phyloP scores from a whole-genome alignment of 1,140 invertebrate genomes.

The Sycophila sp. region DNA sequence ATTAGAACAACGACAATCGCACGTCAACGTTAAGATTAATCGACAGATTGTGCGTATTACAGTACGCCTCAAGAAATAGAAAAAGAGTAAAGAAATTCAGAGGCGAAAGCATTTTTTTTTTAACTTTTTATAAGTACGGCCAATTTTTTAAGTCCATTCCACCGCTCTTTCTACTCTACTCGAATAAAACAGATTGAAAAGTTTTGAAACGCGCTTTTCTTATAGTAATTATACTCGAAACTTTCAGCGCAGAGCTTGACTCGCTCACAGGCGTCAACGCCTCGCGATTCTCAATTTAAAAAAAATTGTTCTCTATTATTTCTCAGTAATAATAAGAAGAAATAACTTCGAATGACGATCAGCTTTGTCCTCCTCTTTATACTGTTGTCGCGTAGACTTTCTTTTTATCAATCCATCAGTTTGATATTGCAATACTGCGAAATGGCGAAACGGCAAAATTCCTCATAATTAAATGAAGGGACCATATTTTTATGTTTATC shows the following conservation, averaged over 20 bases:
- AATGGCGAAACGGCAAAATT: background rate
- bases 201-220: no score
- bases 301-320: slow-evolving; percentile 45
- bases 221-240: slow-evolving; percentile 12
- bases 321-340: slow-evolving; percentile 54
- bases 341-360: slow-evolving; percentile 43
- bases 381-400: background rate
- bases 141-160: no score
- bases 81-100: no score
- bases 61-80: background rate
- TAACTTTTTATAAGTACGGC: no score
- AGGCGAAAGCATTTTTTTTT: no score
- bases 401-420: no score
- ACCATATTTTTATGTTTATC: background rate
- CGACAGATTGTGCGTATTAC: background rate
- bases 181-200: no score
- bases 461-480: no score
- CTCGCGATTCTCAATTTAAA: no score
- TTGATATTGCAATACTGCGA: no score
- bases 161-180: no score
- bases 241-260: slow-evolving; percentile 51
- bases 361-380: slow-evolving; percentile 6
- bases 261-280: slow-evolving; percentile 44
- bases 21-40: background rate
- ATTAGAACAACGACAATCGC: slow-evolving; percentile 13